phyloP scores from a whole-genome alignment of 2,888 invertebrate genomes.

The Napeogenes inachia region DNA sequence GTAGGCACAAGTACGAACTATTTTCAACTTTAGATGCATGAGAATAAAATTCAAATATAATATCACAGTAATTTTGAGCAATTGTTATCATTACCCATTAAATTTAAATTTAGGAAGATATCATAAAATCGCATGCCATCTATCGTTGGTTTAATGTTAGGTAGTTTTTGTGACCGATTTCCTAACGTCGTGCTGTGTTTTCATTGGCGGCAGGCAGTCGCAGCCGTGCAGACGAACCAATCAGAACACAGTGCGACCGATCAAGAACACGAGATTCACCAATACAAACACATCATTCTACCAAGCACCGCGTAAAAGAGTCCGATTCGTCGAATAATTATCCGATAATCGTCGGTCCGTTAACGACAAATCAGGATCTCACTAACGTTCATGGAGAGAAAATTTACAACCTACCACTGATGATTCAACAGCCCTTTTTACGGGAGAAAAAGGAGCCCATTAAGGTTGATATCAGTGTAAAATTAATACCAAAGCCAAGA shows the following conservation, averaged over 20 bases:
- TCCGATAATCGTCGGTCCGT: conserved; percentile 69
- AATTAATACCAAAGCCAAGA: conserved; percentile 81
- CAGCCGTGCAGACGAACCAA: conserved; percentile 75
- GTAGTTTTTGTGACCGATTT: conserved; percentile 31
- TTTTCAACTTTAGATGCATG: conserved; percentile 63
- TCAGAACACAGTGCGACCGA: conserved; percentile 76
- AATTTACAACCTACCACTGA: conserved; percentile 69
- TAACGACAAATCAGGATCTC: conserved; percentile 76
- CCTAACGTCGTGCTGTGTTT: conserved; percentile 78
- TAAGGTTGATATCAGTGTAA: conserved; percentile 87
- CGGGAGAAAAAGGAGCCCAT: conserved; percentile 83
- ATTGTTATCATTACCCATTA: conserved; percentile 67
- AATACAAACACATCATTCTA: conserved; percentile 53
- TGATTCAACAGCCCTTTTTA: conserved; percentile 79
- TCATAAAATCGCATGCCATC: background rate
- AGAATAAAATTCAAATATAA: conserved; percentile 29
- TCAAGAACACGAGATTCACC: conserved; percentile 63
- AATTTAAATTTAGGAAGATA: conserved; percentile 16
- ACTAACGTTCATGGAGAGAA: conserved; percentile 60
- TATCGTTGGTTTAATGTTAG: conserved; percentile 28
- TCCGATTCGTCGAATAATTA: conserved; percentile 77
- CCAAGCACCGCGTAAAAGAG: conserved; percentile 75
- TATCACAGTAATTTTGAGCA: background rate
- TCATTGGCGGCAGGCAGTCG: conserved; percentile 77
- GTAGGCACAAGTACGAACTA: conserved; percentile 89